These are phyloP conservation scores for Brachionus rotundiformis DNA, from an alignment of 1,140 invertebrate genomes.

Conservation along the genomic window DNA sequence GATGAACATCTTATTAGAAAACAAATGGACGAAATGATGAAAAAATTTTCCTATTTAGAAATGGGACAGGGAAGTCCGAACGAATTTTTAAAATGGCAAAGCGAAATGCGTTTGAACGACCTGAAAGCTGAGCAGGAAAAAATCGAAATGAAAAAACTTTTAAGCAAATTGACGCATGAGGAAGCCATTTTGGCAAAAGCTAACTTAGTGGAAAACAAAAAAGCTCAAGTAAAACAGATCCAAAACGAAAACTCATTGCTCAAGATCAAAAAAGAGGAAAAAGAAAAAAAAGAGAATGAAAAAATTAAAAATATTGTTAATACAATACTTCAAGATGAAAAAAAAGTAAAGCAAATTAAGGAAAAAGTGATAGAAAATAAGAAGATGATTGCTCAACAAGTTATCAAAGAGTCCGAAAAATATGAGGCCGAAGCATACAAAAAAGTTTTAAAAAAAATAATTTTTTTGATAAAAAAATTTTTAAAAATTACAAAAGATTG, in stretches of 20 bases:
- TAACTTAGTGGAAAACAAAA: constrained; percentile 59
- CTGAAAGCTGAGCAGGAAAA: constrained; percentile 58
- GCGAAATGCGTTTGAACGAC: constrained; percentile 60
- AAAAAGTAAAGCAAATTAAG: constrained; percentile 59
- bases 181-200: constrained; percentile 63
- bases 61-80: constrained; percentile 59
- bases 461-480: neutral
- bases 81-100: constrained; percentile 63
- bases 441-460: neutral
- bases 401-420: constrained; percentile 42
- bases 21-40: constrained; percentile 57
- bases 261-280: constrained; percentile 22
- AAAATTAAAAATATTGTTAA: constrained; percentile 53
- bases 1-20: constrained; percentile 63
- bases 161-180: constrained; percentile 63
- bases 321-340: constrained; percentile 60
- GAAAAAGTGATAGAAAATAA: constrained; percentile 16
- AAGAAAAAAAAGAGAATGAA: constrained; percentile 26
- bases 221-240: constrained; percentile 58
- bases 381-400: constrained; percentile 40
- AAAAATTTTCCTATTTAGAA: constrained; percentile 55
- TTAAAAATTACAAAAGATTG: constrained; percentile 56
- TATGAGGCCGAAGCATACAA: constrained; percentile 7
- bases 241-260: constrained; percentile 58
- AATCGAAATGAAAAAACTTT: constrained; percentile 59